Evolutionary conservation across 1,140 invertebrate species (phyloP).

Genomic region (Trichonephila clavata): DNA sequence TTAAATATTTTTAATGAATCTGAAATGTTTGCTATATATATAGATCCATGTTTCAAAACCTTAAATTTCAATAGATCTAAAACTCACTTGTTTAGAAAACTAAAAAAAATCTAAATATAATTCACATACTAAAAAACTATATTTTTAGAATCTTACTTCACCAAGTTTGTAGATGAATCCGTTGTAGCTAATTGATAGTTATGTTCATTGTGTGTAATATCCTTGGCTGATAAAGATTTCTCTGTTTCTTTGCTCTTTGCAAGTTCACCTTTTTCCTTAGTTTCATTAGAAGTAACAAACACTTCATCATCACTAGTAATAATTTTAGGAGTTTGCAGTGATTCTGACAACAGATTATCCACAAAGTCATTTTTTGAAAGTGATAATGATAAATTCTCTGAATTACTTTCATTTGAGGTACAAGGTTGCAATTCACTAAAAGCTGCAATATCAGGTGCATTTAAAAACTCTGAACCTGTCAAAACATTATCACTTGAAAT

Average conservation of each 20-base stretch:
- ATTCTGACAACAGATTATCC: constrained; percentile 52
- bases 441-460: constrained; percentile 2
- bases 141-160: constrained; percentile 4
- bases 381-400: background rate
- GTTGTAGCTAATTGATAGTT: constrained; percentile 56
- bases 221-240: background rate
- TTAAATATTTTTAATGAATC: no score
- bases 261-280: background rate
- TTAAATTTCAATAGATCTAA: no score
- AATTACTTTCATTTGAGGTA: constrained; percentile 10
- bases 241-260: background rate
- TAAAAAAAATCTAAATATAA: no score
- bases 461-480: background rate
- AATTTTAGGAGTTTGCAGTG: constrained; percentile 56
- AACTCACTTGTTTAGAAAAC: no score
- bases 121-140: no score
- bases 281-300: background rate
- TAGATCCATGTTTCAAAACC: no score
- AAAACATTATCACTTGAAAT: background rate
- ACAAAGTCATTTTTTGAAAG: constrained; percentile 38
- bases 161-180: constrained; percentile 40
- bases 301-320: background rate
- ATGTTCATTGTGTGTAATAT: constrained; percentile 35
- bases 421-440: background rate
- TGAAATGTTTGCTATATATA: no score